Evolutionary conservation across 2,797 vertebrate genomes (phyloP), one percentile per base, ranked within the genome.

Genomic region (Monodelphis domestica): DNA sequence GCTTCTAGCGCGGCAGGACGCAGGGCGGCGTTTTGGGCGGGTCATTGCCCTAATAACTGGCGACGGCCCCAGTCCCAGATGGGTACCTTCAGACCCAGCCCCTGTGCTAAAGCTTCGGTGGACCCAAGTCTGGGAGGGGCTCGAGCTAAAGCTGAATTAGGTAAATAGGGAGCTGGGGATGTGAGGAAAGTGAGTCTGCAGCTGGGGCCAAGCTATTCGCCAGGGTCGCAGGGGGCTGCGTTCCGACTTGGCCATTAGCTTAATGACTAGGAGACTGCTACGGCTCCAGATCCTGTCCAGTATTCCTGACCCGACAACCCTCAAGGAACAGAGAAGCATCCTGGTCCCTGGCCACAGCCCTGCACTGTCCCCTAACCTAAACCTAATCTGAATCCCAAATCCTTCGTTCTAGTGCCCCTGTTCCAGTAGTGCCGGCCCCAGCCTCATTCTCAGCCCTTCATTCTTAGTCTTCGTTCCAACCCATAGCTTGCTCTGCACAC

Each of bases 1-100:
- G 93, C 52, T 93, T 92, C 93, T 70, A 87, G 91, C 54, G 87
- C 91, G 53, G 88, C 93, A 15, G 90, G 94, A 95, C 91, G 55
- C 93, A 38, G 28, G 89, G 95, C 89, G 1, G 89, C 5, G 78
- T 91, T 93, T 54, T 89, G 87, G 3, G 26, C 33, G 29, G 88
- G 90, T 88, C 53, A 88, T 88, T 88, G 53, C 87, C 52, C 53
- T 88, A 88, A 88, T 88, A 53, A 88, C 87, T 33, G 54, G n/a
- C 29, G 29, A 51, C 24, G 28, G 70, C 70, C 70, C 70, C 70
- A 84, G 70, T 38, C 70, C 70, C 70, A 84, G 38, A 84, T 84
- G 38, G 45, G 70, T 26, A 84, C 70, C 70, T 84, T 24, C 38
- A 84, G 70, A 45, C 21, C 70, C 45, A 84, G 38, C 70, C 70